Evolutionary conservation across 1,140 invertebrate genomes (phyloP).

Genomic region (Tachypleus tridentatus): DNA sequence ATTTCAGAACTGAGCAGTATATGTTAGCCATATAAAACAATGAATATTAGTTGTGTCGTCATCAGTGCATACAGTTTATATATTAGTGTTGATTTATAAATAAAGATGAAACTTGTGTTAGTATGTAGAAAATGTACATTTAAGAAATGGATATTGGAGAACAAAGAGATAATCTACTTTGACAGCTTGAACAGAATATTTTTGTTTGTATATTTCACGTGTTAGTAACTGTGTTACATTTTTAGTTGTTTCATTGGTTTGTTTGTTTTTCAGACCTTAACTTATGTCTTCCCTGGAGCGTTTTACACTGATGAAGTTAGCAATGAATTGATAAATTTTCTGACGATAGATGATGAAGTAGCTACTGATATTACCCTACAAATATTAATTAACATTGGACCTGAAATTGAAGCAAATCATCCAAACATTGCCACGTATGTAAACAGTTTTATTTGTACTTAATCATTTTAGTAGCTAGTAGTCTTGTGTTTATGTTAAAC

Average conservation of each 20-base stretch:
- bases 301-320: constrained; percentile 71
- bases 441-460: not conserved
- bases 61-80: too few species aligned
- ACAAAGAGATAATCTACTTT: too few species aligned
- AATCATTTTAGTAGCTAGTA: not conserved
- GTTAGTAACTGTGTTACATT: too few species aligned
- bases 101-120: too few species aligned
- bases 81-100: too few species aligned
- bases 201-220: too few species aligned
- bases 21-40: too few species aligned
- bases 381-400: constrained; percentile 37
- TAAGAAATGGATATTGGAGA: too few species aligned
- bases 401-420: constrained; percentile 16
- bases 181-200: too few species aligned
- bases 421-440: constrained; percentile 19
- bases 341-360: constrained; percentile 53
- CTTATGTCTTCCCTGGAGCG: constrained; percentile 82
- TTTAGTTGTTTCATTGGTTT: constrained; percentile 4
- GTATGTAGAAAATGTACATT: too few species aligned
- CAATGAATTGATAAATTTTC: constrained; percentile 17
- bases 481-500: not conserved
- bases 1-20: too few species aligned
- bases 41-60: too few species aligned
- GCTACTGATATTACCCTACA: constrained; percentile 53
- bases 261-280: constrained; percentile 47